Base-by-base conservation (phyloP, 1,140 invertebrate species). In the Drosophila tani region DNA sequence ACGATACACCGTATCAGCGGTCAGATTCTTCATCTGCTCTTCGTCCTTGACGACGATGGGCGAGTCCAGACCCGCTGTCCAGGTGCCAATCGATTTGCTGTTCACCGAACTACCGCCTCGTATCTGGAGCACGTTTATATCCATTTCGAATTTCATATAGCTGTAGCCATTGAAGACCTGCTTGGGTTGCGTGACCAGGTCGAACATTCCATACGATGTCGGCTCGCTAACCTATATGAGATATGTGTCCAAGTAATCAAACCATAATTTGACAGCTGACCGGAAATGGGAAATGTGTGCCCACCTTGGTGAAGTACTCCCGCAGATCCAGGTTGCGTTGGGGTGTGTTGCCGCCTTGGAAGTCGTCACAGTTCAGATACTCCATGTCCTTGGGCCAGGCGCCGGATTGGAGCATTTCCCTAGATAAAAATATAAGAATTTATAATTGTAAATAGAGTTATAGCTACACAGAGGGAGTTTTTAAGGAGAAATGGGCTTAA, bases 1-100 rank as follows among this genome's bases (percentile, higher is more conserved):
- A 53, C 96, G 94, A 92, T 97, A 98, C 8, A 96, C 96, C 47
- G 96, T 95, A 79, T 96, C 95, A 3, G 97, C 96, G 0, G 96
- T 96, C 55, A 96, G 95, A 91, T 97, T 97, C 53, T 94, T 94
- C 92, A 97, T 95, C 19, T 94, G 94, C 49, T 94, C 93, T 9
- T 94, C 94, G 79, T 96, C 95, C 17, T 94, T 93, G n/a, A 97
- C 93, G 9, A 93, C 91, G 11, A 96, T 84, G 1, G 94, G 94
- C 58, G 95, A 95, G 43, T 94, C 93, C 15, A 96, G 94, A 55
- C 95, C 95, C 5, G 95, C 95, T 81, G 94, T 94, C 96, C 95
- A 96, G 5, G 94, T 94, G n/a, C 95, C 96, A 38, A 96, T 93
- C 46, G 92, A 91, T 73, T 94, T 82, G 93, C 94, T 93, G 29